Conservation (phyloP, 2,797 vertebrate genomes). For the Anguilla obscura region DNA sequence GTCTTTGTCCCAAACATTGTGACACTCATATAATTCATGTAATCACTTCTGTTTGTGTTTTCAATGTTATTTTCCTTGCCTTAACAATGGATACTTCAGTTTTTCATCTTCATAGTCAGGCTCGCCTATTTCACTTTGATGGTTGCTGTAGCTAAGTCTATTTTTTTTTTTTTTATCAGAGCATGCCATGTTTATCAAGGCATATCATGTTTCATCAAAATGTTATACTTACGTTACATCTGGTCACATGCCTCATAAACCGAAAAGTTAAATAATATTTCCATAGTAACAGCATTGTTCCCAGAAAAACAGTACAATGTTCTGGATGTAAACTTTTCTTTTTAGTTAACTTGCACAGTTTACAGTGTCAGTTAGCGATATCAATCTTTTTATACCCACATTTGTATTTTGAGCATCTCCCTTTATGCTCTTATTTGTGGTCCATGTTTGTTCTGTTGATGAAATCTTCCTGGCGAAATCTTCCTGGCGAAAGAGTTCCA, state of each 20-base stretch:
- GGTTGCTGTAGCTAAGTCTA: not conserved
- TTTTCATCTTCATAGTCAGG: not conserved
- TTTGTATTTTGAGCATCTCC: not conserved
- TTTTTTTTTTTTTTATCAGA: not conserved
- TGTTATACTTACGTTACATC: too few species aligned
- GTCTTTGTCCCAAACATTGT: too few species aligned
- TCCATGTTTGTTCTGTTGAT: not conserved
- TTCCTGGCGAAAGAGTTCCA: not conserved
- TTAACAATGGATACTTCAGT: not conserved
- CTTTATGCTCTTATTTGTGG: not conserved
- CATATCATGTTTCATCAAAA: too few species aligned
- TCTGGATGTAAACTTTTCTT: not conserved
- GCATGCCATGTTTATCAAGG: not conserved
- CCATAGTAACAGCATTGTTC: not conserved
- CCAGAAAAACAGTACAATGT: not conserved
- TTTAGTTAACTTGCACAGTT: not conserved
- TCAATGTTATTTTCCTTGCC: not conserved
- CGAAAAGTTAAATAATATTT: not conserved
- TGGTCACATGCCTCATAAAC: not conserved
- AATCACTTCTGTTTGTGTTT: too few species aligned
- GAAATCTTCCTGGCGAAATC: not conserved
- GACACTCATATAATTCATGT: too few species aligned
- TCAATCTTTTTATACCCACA: not conserved
- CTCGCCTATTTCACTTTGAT: not conserved
- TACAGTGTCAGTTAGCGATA: not conserved